Evolutionary conservation across 2,888 invertebrate genomes (phyloP).

Genomic region (Trachelus stipa): DNA sequence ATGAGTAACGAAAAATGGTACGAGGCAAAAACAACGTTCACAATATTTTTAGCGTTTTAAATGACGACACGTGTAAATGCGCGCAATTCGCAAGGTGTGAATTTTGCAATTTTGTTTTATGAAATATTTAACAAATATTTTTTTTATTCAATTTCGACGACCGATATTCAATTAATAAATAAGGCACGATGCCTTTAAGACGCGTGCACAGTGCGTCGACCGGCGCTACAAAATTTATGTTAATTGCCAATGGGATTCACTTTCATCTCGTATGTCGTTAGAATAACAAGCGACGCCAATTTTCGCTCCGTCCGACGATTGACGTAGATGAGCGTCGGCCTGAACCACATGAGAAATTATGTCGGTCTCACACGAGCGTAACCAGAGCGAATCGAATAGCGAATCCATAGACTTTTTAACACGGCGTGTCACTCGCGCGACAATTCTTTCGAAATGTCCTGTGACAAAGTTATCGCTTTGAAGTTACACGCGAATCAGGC

Average conservation of each 20-base stretch:
- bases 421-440: background rate
- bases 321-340: constrained; percentile 16
- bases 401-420: background rate
- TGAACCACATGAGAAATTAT: constrained; percentile 33
- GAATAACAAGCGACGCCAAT: constrained; percentile 41
- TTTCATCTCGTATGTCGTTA: constrained; percentile 40
- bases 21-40: background rate
- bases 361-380: constrained; percentile 35
- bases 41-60: too few relatives aligned
- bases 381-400: constrained; percentile 40
- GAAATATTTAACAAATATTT: background rate
- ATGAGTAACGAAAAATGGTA: constrained; percentile 3
- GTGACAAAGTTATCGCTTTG: background rate
- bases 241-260: constrained; percentile 36
- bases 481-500: background rate
- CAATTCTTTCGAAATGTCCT: background rate
- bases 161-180: constrained; percentile 34
- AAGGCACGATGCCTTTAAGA: constrained; percentile 19
- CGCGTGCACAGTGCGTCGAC: constrained; percentile 8
- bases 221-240: constrained; percentile 25
- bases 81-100: too few relatives aligned
- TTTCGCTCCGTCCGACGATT: constrained; percentile 32
- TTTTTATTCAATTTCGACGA: background rate
- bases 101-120: background rate
- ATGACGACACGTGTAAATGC: too few relatives aligned